Evolutionary conservation across 2,113 vertebrate genomes (phyloP).

Genomic region (Morone chrysops): DNA sequence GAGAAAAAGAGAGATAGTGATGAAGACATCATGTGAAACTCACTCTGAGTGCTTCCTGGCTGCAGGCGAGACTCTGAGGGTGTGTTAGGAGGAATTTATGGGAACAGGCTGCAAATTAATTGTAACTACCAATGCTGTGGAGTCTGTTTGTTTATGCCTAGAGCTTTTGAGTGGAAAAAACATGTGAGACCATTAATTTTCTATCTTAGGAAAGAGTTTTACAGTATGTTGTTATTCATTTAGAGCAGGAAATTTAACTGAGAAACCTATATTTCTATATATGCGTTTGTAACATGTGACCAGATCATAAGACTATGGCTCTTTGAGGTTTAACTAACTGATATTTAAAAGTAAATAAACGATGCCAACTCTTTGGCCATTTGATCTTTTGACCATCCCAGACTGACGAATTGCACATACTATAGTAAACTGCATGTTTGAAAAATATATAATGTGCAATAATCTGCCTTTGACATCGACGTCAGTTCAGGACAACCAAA

Average conservation of each 20-base stretch:
- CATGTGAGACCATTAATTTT: constrained; percentile 39
- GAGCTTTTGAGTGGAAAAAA: constrained; percentile 30
- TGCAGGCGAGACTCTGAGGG: constrained; percentile 27
- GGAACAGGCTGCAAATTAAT: constrained; percentile 52
- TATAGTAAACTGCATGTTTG: background rate
- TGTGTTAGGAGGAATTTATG: constrained; percentile 35
- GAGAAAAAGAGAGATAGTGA: background rate
- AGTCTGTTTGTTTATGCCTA: constrained; percentile 64
- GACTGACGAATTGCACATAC: background rate
- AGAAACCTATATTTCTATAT: background rate
- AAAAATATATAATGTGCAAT: background rate
- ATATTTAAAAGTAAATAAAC: constrained; percentile 22
- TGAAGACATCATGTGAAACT: constrained; percentile 1
- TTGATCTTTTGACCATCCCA: constrained; percentile 11
- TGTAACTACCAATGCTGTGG: constrained; percentile 41
- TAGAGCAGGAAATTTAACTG: background rate
- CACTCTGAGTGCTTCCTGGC: constrained; percentile 8
- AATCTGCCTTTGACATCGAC: background rate
- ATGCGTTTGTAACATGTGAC: constrained; percentile 10
- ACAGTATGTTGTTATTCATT: constrained; percentile 2
- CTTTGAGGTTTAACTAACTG: constrained; percentile 3
- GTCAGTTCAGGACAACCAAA: background rate
- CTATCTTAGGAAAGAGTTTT: constrained; percentile 51
- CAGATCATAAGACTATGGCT: constrained; percentile 2
- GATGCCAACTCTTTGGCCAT: background rate